These are phyloP conservation scores for Oncorhynchus masou DNA, from an alignment of 2,113 vertebrate species.

Conservation along the genomic window DNA sequence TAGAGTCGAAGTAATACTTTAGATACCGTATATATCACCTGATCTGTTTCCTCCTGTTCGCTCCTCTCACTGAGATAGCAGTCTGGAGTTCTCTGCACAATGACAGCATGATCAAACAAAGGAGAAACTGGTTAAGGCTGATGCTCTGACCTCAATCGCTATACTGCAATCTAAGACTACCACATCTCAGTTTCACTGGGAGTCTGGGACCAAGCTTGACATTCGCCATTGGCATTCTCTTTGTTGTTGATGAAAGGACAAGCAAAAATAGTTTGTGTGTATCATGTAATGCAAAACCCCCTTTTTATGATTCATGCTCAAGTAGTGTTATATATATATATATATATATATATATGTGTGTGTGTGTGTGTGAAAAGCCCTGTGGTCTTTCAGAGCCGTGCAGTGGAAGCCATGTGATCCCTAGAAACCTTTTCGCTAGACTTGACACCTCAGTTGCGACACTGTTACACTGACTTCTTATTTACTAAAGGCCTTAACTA, in stretches of 20 bases:
- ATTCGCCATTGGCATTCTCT: background rate
- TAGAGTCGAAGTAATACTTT: slow-evolving; percentile 51
- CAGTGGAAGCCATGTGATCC: slow-evolving; percentile 31
- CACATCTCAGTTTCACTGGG: slow-evolving; percentile 28
- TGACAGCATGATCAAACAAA: slow-evolving; percentile 67
- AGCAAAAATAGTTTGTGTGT: slow-evolving; percentile 28
- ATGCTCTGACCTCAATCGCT: slow-evolving; percentile 28
- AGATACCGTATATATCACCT: slow-evolving; percentile 61
- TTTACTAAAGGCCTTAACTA: background rate
- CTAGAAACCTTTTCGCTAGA: slow-evolving; percentile 3
- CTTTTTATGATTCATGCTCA: slow-evolving; percentile 50
- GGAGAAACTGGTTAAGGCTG: slow-evolving; percentile 58
- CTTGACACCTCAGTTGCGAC: background rate
- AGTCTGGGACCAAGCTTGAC: slow-evolving; percentile 22
- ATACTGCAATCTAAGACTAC: slow-evolving; percentile 24
- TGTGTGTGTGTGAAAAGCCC: slow-evolving; percentile 15
- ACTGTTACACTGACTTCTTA: background rate
- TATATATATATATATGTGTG: slow-evolving; percentile 13
- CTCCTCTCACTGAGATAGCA: slow-evolving; percentile 63
- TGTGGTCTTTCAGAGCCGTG: slow-evolving; percentile 35
- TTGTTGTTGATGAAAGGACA: slow-evolving; percentile 26
- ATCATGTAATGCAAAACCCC: slow-evolving; percentile 20
- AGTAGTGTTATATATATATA: slow-evolving; percentile 16
- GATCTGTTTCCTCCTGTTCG: slow-evolving; percentile 62
- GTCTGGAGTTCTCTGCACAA: slow-evolving; percentile 61